Evolutionary conservation across 2,888 invertebrate species (phyloP), one percentile per base, ranked within the genome.

Genomic region (Odontocerum albicorne): DNA sequence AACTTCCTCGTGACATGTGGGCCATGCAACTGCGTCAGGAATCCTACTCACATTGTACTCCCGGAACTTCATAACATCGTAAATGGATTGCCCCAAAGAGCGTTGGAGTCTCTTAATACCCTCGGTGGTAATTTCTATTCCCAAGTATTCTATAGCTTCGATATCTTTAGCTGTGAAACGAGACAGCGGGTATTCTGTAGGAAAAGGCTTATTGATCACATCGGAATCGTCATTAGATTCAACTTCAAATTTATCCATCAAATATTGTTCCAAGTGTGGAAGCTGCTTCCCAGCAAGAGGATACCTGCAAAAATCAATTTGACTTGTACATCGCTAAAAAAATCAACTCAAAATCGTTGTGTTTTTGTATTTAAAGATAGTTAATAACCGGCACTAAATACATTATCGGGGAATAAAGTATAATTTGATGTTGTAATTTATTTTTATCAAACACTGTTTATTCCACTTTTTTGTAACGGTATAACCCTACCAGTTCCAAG

Each of bases 11-110:
- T 96, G 95, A 62, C 79, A 82, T 35, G 79, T 84, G 31, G 97
- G 97, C 97, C 97, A 99, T 1, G 93, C 78, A 0, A 98, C 90
- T 8, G 96, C 71, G 67, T 99, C 99, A 2, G 97, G 97, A 67
- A 98, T 91, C 64, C 96, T 81, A 71, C 65, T 88, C 52, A 84
- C 80, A 65, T 92, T 90, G 42, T 70, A 74, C 57, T 91, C 89
- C 65, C 92, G 80, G 50, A 97, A 71, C 10, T 81, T 78, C 63
- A 87, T 87, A 60, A 99, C 90, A 67, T 98, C 98, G 63, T 91
- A 86, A 43, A 98, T 72, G 0, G 96, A 93, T 71, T 97, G 96
- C 0, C 96, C 96, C 69, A 96, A 96, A 1, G 93, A 88, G 57
- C 96, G 80, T 61, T 93, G 84, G 55, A 96, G 73, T 36, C 97